Evolutionary conservation across 2,888 invertebrate species (phyloP).

Genomic region (Lasius fuliginosus): DNA sequence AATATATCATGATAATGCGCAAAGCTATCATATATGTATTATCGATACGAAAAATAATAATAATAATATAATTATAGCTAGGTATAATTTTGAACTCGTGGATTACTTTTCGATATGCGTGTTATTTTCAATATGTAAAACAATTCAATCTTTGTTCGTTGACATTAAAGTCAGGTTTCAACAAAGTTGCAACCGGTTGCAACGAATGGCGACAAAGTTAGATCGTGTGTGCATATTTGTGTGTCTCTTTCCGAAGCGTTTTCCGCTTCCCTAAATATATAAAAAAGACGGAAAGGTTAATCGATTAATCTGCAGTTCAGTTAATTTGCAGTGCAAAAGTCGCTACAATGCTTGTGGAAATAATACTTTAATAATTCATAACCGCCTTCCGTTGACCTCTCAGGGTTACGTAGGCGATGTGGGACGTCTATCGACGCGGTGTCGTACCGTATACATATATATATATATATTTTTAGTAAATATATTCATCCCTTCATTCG

Average conservation of each 20-base stretch:
- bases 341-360: neutral
- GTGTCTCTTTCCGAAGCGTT: neutral
- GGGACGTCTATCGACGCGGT: neutral
- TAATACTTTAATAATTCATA: slow-evolving; percentile 37
- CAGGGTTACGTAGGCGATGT: neutral
- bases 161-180: neutral
- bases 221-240: neutral
- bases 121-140: neutral
- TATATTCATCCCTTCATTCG: neutral
- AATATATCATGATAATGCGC: neutral
- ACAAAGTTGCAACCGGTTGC: neutral
- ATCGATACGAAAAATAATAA: neutral
- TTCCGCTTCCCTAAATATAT: neutral
- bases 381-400: slow-evolving; percentile 22
- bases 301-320: neutral
- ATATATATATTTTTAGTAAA: too few species aligned
- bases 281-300: slow-evolving; percentile 11
- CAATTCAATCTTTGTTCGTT: neutral
- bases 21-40: neutral
- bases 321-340: slow-evolving; percentile 9
- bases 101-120: neutral
- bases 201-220: neutral
- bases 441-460: neutral
- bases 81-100: neutral
- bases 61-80: neutral